Conservation (phyloP, 2,113 vertebrate species). For the Hypocryptadius cinnamomeus region DNA sequence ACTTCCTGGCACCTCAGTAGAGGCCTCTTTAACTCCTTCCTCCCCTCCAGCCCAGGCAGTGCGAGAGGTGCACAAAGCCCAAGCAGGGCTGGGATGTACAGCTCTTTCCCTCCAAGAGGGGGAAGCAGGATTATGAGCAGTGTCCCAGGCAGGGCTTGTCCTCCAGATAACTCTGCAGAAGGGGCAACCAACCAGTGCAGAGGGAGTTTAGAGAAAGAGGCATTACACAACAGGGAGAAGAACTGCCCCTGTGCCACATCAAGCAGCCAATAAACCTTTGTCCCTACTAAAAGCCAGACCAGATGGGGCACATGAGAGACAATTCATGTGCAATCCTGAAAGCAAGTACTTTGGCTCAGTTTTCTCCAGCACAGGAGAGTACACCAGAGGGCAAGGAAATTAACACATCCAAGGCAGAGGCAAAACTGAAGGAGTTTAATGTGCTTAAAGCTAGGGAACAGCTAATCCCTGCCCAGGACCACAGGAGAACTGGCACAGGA, state of each 20-base stretch:
- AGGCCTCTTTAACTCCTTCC: conserved; percentile 53
- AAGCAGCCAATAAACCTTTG: background rate
- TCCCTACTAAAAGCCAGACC: background rate
- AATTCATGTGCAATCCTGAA: background rate
- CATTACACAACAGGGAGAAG: background rate
- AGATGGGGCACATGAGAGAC: background rate
- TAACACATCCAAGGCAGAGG: conserved; percentile 21
- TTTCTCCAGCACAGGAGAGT: background rate
- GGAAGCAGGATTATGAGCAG: background rate
- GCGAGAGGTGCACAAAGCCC: background rate
- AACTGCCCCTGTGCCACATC: background rate
- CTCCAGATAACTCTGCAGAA: background rate
- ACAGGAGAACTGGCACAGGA: background rate
- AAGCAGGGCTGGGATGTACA: background rate
- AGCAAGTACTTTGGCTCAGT: background rate
- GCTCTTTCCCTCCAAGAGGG: background rate
- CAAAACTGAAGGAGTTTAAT: conserved; percentile 53
- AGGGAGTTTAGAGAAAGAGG: background rate
- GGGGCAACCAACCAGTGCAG: background rate
- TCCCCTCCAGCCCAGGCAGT: background rate
- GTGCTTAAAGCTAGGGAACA: conserved; percentile 25
- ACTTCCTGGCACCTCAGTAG: conserved; percentile 1
- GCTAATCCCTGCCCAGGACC: conserved; percentile 14
- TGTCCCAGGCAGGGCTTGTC: background rate
- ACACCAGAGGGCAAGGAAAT: background rate